These are phyloP conservation scores for Eledone cirrhosa DNA, from an alignment of 2,888 invertebrate species.

Conservation along the genomic window DNA sequence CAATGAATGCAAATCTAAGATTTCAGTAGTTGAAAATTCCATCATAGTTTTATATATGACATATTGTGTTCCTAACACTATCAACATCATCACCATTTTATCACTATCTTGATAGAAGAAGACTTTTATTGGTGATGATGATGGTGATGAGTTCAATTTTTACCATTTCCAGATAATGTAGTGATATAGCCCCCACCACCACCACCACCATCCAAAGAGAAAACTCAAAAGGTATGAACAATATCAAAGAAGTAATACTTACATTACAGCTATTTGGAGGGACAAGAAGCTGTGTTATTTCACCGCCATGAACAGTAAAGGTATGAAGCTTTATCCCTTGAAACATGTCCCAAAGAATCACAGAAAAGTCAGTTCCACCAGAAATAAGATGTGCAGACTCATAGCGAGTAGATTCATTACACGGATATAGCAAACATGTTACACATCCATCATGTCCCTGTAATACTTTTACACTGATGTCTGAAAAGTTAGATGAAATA, in stretches of 20 bases:
- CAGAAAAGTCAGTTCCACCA: constrained; percentile 97
- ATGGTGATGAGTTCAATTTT: no score
- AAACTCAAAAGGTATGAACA: no score
- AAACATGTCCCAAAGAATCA: constrained; percentile 94
- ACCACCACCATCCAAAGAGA: no score
- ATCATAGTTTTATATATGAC: no score
- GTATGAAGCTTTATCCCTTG: constrained; percentile 88
- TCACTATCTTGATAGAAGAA: no score
- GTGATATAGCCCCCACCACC: no score
- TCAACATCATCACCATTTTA: no score
- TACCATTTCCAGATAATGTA: no score
- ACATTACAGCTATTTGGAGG: constrained; percentile 84
- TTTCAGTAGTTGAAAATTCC: no score
- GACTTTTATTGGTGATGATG: no score
- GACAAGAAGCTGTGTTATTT: constrained; percentile 91
- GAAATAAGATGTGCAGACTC: constrained; percentile 76
- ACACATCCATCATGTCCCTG: constrained; percentile 90
- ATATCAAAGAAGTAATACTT: constrained; percentile 51
- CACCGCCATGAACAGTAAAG: constrained; percentile 98
- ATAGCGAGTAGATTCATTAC: constrained; percentile 80
- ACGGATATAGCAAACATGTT: constrained; percentile 93
- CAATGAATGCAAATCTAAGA: no score
- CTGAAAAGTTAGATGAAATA: constrained; percentile 40
- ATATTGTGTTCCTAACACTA: no score
- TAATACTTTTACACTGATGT: constrained; percentile 48